Evolutionary conservation across 2,888 invertebrate genomes (phyloP).

Genomic region (Hydrotaea cyrtoneurina): DNA sequence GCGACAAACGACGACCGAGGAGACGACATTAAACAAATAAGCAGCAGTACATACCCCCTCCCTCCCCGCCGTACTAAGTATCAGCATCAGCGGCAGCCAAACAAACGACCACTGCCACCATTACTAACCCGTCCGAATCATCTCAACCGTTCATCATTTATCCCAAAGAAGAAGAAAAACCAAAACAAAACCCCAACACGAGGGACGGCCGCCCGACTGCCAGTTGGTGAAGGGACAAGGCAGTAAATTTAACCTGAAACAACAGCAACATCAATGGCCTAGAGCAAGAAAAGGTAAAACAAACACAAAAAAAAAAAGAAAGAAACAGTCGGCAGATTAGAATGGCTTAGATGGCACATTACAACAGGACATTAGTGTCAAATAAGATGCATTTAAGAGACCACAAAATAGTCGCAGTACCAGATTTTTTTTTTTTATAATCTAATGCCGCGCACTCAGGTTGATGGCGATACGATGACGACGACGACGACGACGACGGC

Average conservation of each 20-base stretch:
- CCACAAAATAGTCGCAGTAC: slow-evolving; percentile 65
- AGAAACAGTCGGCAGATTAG: slow-evolving; percentile 66
- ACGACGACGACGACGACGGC: not conserved
- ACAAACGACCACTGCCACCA: not conserved
- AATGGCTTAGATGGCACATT: slow-evolving; percentile 63
- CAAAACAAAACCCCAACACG: not conserved
- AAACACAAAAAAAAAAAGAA: too few relatives aligned
- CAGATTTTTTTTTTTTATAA: slow-evolving; percentile 11
- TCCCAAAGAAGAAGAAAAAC: slow-evolving; percentile 35
- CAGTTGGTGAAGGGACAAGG: slow-evolving; percentile 41
- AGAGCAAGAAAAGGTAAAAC: slow-evolving; percentile 39
- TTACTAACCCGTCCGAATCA: slow-evolving; percentile 19
- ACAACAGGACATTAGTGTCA: slow-evolving; percentile 70
- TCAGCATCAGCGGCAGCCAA: slow-evolving; percentile 32
- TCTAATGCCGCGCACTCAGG: slow-evolving; percentile 41
- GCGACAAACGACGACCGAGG: not conserved
- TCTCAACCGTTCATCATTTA: slow-evolving; percentile 57
- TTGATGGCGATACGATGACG: not conserved
- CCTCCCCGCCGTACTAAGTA: slow-evolving; percentile 16
- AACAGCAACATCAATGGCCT: slow-evolving; percentile 13
- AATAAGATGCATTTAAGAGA: slow-evolving; percentile 61
- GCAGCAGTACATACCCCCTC: slow-evolving; percentile 32
- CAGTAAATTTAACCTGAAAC: slow-evolving; percentile 57
- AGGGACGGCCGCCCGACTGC: too few relatives aligned
- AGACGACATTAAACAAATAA: slow-evolving; percentile 30